A percentile compares a stretch with the other conserved stretches of the same genome.
Evolutionary conservation across 2,797 vertebrate genomes (phyloP).

Genomic region (Mareca strepera): DNA sequence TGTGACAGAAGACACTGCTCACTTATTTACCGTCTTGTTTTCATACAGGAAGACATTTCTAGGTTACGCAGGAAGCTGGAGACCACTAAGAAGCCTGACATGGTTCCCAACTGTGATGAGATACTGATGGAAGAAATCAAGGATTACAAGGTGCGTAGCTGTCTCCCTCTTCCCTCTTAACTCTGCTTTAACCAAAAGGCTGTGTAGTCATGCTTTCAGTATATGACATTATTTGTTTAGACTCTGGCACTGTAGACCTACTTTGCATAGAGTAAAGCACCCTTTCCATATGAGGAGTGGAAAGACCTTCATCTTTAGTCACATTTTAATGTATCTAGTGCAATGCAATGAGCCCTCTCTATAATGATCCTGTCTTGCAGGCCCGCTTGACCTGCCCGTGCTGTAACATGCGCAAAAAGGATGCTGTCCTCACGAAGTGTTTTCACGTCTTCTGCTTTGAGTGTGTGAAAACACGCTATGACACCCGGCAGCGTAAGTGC

Average conservation of each 20-base stretch:
- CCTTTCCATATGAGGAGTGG: neutral
- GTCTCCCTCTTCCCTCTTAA: neutral
- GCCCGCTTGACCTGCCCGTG: slow-evolving; percentile 95
- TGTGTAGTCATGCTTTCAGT: neutral
- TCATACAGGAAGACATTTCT: slow-evolving; percentile 92
- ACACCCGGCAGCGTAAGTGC: slow-evolving; percentile 97
- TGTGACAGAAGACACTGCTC: neutral
- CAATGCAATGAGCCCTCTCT: neutral
- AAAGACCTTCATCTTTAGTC: neutral
- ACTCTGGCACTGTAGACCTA: neutral
- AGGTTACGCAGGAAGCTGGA: slow-evolving; percentile 93
- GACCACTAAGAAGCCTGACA: slow-evolving; percentile 96
- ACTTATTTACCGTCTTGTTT: neutral
- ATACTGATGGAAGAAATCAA: slow-evolving; percentile 98
- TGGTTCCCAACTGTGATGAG: slow-evolving; percentile 95
- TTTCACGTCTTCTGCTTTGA: slow-evolving; percentile 99
- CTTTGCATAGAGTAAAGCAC: neutral
- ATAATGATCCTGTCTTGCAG: slow-evolving; percentile 67
- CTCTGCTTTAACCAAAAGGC: neutral
- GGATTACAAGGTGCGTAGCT: slow-evolving; percentile 89
- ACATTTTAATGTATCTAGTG: neutral
- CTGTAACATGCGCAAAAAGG: slow-evolving; percentile 97
- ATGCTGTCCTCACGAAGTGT: slow-evolving; percentile 96
- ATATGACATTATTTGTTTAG: neutral
- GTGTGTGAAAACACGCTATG: slow-evolving; percentile 95